A percentile compares a stretch with the other conserved stretches of the same genome.
Conservation (phyloP, 2,888 invertebrate species). For the Sesia bembeciformis region DNA sequence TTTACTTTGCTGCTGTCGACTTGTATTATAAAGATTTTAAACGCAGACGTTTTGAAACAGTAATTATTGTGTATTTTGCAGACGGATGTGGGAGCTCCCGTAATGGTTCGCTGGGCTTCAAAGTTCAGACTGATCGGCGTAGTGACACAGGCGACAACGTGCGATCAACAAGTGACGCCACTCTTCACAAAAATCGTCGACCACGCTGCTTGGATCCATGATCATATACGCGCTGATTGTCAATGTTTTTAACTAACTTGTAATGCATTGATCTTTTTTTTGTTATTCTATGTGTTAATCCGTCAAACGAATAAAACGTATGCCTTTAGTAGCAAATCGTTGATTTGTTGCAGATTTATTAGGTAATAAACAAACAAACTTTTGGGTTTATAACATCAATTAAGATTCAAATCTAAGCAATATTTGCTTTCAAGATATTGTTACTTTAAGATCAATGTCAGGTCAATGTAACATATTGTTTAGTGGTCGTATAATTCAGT, state of each 20-base stretch:
- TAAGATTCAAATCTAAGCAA: no score
- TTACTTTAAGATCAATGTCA: no score
- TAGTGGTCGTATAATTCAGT: no score
- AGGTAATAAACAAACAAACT: no score
- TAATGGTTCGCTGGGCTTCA: constrained; percentile 62
- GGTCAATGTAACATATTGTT: no score
- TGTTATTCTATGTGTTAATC: not conserved
- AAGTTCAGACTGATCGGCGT: constrained; percentile 71
- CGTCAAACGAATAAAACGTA: no score
- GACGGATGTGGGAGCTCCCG: constrained; percentile 71
- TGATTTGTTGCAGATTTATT: no score
- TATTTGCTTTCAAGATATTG: no score
- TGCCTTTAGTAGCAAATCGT: no score
- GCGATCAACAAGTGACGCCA: constrained; percentile 48
- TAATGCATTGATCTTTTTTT: not conserved
- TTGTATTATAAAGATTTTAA: not conserved
- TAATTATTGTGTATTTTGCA: constrained; percentile 17
- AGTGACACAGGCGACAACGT: constrained; percentile 59
- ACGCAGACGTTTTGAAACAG: not conserved
- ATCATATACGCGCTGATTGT: constrained; percentile 71
- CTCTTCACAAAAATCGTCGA: constrained; percentile 66
- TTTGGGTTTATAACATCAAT: no score
- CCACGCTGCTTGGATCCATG: constrained; percentile 73
- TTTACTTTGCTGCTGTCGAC: no score
- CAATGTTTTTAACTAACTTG: constrained; percentile 18